phyloP scores from a whole-genome alignment of 2,797 vertebrate genomes.

The Peromyscus aztecus region DNA sequence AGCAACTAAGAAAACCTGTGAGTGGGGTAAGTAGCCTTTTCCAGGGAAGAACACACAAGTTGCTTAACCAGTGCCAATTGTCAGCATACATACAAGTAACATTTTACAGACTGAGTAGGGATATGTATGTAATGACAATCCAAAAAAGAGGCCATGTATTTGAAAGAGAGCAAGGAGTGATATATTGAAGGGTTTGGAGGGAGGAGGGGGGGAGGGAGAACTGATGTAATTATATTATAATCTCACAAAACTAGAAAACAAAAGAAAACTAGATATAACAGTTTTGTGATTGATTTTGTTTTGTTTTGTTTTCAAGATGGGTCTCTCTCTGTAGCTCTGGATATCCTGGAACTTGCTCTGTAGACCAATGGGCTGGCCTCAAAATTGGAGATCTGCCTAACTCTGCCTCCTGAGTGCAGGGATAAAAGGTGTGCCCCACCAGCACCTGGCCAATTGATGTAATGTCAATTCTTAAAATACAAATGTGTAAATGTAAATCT shows the following conservation, averaged over 20 bases:
- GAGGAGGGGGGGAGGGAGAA: neutral
- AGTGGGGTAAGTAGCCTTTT: neutral
- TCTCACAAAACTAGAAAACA: neutral
- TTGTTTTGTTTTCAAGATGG: neutral
- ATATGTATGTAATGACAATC: neutral
- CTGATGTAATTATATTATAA: neutral
- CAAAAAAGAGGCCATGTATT: neutral
- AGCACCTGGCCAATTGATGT: neutral
- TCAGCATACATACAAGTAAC: neutral
- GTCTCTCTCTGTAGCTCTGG: neutral
- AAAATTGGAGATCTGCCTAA: neutral
- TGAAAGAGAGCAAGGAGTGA: neutral
- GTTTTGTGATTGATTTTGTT: neutral
- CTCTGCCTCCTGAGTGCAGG: neutral
- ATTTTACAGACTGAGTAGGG: neutral
- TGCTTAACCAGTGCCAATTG: neutral
- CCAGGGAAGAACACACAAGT: neutral
- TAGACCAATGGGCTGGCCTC: neutral
- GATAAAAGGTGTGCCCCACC: neutral
- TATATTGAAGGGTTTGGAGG: neutral
- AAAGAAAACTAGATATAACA: neutral
- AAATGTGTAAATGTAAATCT: neutral
- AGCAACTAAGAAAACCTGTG: neutral
- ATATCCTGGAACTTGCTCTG: neutral
- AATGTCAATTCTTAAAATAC: neutral